Percentiles rank a stretch among this genome's conserved stretches.
Conservation (phyloP, 2,113 vertebrate genomes). For the Rousettus leschenaultii region DNA sequence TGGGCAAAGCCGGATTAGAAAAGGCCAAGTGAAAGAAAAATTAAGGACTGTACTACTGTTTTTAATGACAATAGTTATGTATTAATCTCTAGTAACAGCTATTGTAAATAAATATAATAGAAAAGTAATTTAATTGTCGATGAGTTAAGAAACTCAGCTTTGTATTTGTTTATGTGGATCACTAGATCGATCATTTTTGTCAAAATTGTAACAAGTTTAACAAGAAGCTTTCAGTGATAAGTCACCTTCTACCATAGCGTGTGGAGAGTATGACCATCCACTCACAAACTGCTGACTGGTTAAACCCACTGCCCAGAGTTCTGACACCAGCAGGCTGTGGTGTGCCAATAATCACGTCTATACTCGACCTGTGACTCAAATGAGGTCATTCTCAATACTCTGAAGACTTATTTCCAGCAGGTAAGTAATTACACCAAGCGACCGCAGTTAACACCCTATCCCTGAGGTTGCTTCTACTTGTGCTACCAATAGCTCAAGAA, state of each 20-base stretch:
- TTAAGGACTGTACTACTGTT: background rate
- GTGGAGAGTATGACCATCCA: background rate
- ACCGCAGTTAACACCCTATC: background rate
- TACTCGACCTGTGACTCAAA: background rate
- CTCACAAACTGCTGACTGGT: background rate
- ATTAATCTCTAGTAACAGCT: background rate
- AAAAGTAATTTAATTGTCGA: background rate
- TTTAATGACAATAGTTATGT: background rate
- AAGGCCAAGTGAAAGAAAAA: slow-evolving; percentile 7
- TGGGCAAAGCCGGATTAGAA: background rate
- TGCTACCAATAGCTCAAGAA: background rate
- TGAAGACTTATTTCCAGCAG: background rate
- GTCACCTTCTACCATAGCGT: background rate
- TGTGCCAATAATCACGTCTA: background rate
- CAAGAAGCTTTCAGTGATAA: background rate
- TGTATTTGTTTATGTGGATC: background rate
- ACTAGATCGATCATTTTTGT: background rate
- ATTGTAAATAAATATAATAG: background rate
- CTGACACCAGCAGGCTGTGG: background rate
- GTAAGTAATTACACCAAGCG: background rate
- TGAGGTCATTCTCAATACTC: background rate
- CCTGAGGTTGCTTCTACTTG: background rate
- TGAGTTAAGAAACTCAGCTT: background rate
- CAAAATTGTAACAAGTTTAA: slow-evolving; percentile 2
- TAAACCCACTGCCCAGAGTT: background rate